phyloP scores from a whole-genome alignment of 2,888 invertebrate genomes.

The Aradus depressus region DNA sequence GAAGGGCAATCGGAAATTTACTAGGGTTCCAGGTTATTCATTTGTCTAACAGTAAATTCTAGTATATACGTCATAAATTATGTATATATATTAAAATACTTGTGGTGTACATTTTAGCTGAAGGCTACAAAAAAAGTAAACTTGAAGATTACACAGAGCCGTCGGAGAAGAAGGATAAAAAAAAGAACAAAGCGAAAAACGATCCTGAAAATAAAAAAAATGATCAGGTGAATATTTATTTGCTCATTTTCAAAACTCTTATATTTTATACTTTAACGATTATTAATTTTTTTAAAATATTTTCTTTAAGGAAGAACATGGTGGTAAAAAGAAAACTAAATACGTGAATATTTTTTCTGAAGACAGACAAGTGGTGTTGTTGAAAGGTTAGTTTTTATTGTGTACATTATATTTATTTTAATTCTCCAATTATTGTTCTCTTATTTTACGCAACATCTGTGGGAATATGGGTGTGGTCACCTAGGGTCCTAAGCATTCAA shows the following conservation, averaged over 20 bases:
- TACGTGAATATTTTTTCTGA: slow-evolving; percentile 66
- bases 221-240: neutral
- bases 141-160: slow-evolving; percentile 32
- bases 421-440: too few relatives aligned
- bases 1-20: too few relatives aligned
- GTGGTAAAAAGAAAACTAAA: slow-evolving; percentile 53
- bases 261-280: neutral
- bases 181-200: slow-evolving; percentile 25
- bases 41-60: too few relatives aligned
- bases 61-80: too few relatives aligned
- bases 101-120: too few relatives aligned
- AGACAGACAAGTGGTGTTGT: slow-evolving; percentile 42
- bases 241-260: neutral
- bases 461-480: neutral
- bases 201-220: slow-evolving; percentile 4
- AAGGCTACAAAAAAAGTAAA: slow-evolving; percentile 35
- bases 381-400: slow-evolving; percentile 37
- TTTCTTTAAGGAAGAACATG: slow-evolving; percentile 28
- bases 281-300: slow-evolving; percentile 1
- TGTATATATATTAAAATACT: too few relatives aligned
- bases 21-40: too few relatives aligned
- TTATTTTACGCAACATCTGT: neutral
- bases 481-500: neutral
- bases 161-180: slow-evolving; percentile 33
- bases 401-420: neutral